phyloP scores from a whole-genome alignment of 2,888 invertebrate species.

The Carterocephalus palaemon region DNA sequence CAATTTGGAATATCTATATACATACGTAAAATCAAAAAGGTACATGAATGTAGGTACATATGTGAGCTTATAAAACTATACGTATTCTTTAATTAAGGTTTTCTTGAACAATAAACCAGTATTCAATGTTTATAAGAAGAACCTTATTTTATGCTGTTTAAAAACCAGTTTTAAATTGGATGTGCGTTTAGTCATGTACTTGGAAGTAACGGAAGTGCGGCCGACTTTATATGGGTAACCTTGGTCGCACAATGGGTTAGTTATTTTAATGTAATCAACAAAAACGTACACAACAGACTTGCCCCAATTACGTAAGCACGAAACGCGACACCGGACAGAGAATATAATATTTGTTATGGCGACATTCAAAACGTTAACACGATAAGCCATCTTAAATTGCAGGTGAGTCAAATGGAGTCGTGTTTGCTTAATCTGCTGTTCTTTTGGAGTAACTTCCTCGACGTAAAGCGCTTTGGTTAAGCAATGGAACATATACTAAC shows the following conservation, averaged over 20 bases:
- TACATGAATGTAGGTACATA: too few species aligned
- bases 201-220: conserved; percentile 54
- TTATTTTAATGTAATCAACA: conserved; percentile 55
- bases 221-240: conserved; percentile 68
- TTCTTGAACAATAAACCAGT: too few species aligned
- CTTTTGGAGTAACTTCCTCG: conserved; percentile 22
- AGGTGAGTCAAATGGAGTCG: conserved; percentile 26
- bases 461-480: conserved; percentile 13
- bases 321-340: conserved; percentile 35
- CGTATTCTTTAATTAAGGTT: too few species aligned
- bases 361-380: conserved; percentile 29
- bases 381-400: conserved; percentile 30
- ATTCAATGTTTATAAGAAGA: not conserved
- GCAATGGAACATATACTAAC: too few species aligned
- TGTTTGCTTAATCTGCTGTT: conserved; percentile 26
- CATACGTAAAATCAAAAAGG: too few species aligned
- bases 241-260: conserved; percentile 59
- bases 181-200: conserved; percentile 29
- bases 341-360: conserved; percentile 29
- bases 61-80: too few species aligned
- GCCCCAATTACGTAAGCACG: conserved; percentile 44
- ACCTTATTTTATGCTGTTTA: not conserved
- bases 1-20: too few species aligned
- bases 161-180: conserved; percentile 9
- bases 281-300: conserved; percentile 46